Evolutionary conservation across 2,797 vertebrate species (phyloP).

Genomic region (Semotilus atromaculatus): DNA sequence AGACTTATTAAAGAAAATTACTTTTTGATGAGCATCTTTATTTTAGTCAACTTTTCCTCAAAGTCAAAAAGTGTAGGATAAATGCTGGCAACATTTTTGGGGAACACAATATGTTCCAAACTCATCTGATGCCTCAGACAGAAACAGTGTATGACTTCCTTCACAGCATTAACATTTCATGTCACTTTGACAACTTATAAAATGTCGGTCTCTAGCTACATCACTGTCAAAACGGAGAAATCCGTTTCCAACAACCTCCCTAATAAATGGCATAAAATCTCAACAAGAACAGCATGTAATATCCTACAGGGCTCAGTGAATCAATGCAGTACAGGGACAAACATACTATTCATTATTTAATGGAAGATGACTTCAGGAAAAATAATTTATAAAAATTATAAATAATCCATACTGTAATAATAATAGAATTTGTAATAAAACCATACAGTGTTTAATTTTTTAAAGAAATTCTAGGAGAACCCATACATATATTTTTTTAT

Average conservation of each 20-base stretch:
- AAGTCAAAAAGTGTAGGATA: background rate
- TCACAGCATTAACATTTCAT: constrained; percentile 23
- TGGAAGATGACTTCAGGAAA: background rate
- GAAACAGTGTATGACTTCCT: background rate
- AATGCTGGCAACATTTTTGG: background rate
- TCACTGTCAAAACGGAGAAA: background rate
- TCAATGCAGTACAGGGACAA: background rate
- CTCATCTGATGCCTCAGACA: background rate
- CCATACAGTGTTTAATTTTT: background rate
- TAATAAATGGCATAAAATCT: background rate
- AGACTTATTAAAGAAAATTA: background rate
- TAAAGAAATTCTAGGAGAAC: background rate
- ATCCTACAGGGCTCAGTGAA: constrained; percentile 4
- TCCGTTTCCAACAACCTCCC: background rate
- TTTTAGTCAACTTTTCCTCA: background rate
- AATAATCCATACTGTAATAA: background rate
- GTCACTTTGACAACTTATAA: constrained; percentile 27
- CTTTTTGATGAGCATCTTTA: background rate
- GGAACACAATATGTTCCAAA: background rate
- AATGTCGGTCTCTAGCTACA: background rate
- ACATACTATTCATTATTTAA: background rate
- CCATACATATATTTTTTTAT: too few relatives aligned
- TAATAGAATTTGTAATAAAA: too few relatives aligned
- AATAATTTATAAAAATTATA: background rate
- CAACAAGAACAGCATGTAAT: constrained; percentile 9